Evolutionary conservation across 2,888 invertebrate genomes (phyloP), one percentile per base, ranked within the genome.

Genomic region (Phyto melanocephala): DNA sequence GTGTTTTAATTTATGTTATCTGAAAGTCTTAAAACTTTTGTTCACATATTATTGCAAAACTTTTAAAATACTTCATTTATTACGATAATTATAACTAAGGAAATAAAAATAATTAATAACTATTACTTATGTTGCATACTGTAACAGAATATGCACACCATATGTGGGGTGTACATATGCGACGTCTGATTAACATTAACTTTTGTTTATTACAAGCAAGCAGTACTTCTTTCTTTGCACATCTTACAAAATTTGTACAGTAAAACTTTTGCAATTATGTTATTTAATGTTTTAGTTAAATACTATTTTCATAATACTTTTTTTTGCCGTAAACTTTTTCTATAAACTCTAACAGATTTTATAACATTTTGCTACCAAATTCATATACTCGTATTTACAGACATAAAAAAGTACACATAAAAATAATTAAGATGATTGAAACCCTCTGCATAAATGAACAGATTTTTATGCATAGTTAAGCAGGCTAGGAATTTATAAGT

Each of bases 181-280:
- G 45, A 37, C 65, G 24, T 75, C 56, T 75, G 37, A 47, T 47
- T 47, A 74, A 45, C 8, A 56, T 42, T 52, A 63, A 67, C 56
- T 47, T 67, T 22, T 42, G 7, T 63, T 45, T 54, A 60, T 68
- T 24, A 15, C 20, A 3, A 0, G 11, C 11, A 45, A n/a, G 15
- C 28, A 8, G 11, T 13, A 22, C 28, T 24, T 2, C 28, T 15
- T 28, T 40, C n/a, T 17, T 50, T 35, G 11, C 47, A 54, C 40
- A 5, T 22, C n/a, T 35, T 24, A 13, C 20, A 22, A 50, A 58
- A 28, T 17, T 0, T 17, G n/a, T n/a, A n/a, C n/a, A n/a, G 24
- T 13, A 2, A 65, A 78, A 79, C 50, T 72, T 72, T 79, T 72
- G 50, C 65, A 79, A 72, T 79, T 79, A 79, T 72, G 37, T 72